Base-by-base conservation (phyloP, 1,140 invertebrate genomes). In the Calephelis virginiensis region DNA sequence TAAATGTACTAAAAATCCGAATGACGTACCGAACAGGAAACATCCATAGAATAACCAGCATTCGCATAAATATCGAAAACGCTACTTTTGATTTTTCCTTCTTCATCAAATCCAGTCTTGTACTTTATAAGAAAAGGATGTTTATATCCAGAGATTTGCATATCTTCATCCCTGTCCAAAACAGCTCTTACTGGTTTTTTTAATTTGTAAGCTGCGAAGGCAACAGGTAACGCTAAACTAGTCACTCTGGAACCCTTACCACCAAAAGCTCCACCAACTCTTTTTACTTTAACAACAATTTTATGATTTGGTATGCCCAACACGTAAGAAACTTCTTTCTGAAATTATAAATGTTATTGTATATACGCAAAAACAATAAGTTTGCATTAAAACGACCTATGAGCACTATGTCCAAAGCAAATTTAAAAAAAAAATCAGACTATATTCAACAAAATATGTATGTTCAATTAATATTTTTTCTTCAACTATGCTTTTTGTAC, bases 211-310 rank as follows among this genome's bases (percentile, higher is more conserved):
- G 93, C 93, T 9, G 94, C 93, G 1, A 94, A 66, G 40, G 92
- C 92, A 11, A 92, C 91, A 38, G 93, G 93, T 49, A 94, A 47
- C 61, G 91, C 86, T 13, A 93, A 67, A 8, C 94, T 67, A 13
- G 81, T 64, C 7, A 90, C 78, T 68, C 94, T 91, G 1, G 94
- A 94, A 89, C 97, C 96, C 85, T 97, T 97, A 4, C 96, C 97
- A 46, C 96, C 96, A 90, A 97, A 97, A 49, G 95, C 96, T 47
- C 97, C 96, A 14, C 96, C 96, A 72, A 97, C 82, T 77, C 96
- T 92, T 85, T 96, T 96, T 0, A 95, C 94, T 76, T 93, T 93
- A 14, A 93, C 91, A 9, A 94, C 91, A 40, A 97, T 87, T 80
- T 94, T 94, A 77, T 96, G 95, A 12, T 91, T 92, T 0, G 94